Conservation (phyloP, 2,797 vertebrate genomes). For the Arnoldichthys spilopterus region DNA sequence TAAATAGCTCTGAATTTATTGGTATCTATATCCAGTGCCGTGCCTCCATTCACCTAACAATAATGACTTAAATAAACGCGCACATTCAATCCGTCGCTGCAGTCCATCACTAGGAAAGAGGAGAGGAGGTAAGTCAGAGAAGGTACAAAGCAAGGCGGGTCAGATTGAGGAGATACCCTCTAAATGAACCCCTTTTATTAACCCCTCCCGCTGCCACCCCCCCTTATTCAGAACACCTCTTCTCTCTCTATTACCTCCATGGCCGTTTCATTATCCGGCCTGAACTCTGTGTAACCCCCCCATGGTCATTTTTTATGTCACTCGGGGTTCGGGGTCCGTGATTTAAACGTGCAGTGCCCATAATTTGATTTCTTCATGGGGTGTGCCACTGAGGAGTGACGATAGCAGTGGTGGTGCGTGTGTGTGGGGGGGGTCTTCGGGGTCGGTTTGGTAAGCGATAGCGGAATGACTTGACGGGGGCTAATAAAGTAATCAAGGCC, state of each 20-base stretch:
- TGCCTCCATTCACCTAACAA: slow-evolving; percentile 41
- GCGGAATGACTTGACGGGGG: slow-evolving; percentile 81
- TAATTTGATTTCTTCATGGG: slow-evolving; percentile 86
- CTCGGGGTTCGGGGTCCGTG: slow-evolving; percentile 76
- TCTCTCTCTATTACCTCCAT: slow-evolving; percentile 83
- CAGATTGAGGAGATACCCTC: slow-evolving; percentile 76
- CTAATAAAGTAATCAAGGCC: slow-evolving; percentile 84
- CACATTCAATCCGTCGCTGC: slow-evolving; percentile 60
- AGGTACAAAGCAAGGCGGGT: slow-evolving; percentile 52
- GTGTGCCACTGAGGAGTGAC: slow-evolving; percentile 59
- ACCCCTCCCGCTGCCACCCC: slow-evolving; percentile 73
- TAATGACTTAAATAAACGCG: slow-evolving; percentile 47
- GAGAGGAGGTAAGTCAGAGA: slow-evolving; percentile 45
- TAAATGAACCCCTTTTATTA: slow-evolving; percentile 83
- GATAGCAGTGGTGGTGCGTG: slow-evolving; percentile 55
- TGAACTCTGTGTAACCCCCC: slow-evolving; percentile 87
- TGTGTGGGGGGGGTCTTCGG: slow-evolving; percentile 65
- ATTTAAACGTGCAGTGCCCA: slow-evolving; percentile 84
- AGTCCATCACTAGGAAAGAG: slow-evolving; percentile 68
- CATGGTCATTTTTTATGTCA: slow-evolving; percentile 86
- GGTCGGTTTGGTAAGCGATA: slow-evolving; percentile 77
- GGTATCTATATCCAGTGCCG: slow-evolving; percentile 19
- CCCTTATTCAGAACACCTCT: slow-evolving; percentile 80
- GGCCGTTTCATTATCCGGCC: slow-evolving; percentile 86
- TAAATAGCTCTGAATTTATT: slow-evolving; percentile 31